Percentiles rank a stretch among this genome's conserved stretches.
phyloP scores from a whole-genome alignment of 2,888 invertebrate species.

The Caenorhabditis doughertyi region DNA sequence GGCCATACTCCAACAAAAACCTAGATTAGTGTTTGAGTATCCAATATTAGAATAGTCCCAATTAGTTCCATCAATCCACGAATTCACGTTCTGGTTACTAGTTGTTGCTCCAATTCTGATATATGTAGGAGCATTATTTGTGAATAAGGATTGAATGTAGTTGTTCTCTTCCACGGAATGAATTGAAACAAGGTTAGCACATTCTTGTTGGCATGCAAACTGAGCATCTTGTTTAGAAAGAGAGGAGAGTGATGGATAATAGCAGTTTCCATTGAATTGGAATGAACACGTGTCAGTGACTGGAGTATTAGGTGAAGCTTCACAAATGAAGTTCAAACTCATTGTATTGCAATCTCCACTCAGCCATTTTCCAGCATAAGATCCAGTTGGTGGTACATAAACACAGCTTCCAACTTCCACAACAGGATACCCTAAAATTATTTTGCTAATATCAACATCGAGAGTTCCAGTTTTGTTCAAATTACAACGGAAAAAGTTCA shows the following conservation, averaged over 20 bases:
- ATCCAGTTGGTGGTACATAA: slow-evolving; percentile 30
- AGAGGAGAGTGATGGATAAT: slow-evolving; percentile 34
- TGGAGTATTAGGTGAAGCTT: slow-evolving; percentile 23
- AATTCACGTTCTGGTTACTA: slow-evolving; percentile 1
- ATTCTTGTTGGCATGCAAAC: slow-evolving; percentile 54
- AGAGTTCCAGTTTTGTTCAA: not conserved
- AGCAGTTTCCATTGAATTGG: slow-evolving; percentile 55
- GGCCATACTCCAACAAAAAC: slow-evolving; percentile 56
- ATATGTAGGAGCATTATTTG: slow-evolving; percentile 42
- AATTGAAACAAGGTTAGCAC: slow-evolving; percentile 58
- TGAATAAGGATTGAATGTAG: slow-evolving; percentile 44
- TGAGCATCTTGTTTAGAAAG: slow-evolving; percentile 46
- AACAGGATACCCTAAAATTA: slow-evolving; percentile 44
- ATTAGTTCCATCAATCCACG: slow-evolving; percentile 49
- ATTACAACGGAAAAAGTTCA: not conserved
- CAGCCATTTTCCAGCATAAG: slow-evolving; percentile 51
- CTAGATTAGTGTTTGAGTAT: slow-evolving; percentile 33
- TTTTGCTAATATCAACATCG: not conserved
- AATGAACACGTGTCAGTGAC: slow-evolving; percentile 39
- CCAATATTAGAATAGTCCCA: slow-evolving; percentile 59
- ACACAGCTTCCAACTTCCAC: slow-evolving; percentile 58
- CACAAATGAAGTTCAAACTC: slow-evolving; percentile 49
- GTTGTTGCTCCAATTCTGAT: slow-evolving; percentile 52
- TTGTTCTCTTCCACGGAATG: slow-evolving; percentile 53
- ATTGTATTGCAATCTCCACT: slow-evolving; percentile 49